phyloP scores from a whole-genome alignment of 2,888 invertebrate genomes.

The Drosophila setosimentum region DNA sequence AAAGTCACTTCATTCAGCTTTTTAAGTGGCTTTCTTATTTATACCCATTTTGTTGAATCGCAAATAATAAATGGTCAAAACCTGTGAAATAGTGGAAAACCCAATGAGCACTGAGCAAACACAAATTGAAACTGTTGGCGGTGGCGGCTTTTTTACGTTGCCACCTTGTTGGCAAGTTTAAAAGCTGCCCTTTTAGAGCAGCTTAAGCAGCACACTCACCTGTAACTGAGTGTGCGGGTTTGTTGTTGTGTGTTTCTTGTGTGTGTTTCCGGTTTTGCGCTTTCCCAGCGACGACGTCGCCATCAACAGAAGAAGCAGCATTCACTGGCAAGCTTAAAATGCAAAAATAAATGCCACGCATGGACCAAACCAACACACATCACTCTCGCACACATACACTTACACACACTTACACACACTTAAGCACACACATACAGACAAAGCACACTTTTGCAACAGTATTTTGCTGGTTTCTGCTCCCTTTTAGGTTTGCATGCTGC shows the following conservation, averaged over 20 bases:
- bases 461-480: neutral
- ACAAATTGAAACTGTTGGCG: constrained; percentile 66
- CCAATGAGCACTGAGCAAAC: constrained; percentile 61
- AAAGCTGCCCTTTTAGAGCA: constrained; percentile 65
- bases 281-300: constrained; percentile 53
- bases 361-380: constrained; percentile 42
- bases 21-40: constrained; percentile 65
- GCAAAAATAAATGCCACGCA: constrained; percentile 79
- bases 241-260: constrained; percentile 33
- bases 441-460: constrained; percentile 31
- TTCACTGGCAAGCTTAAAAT: constrained; percentile 74
- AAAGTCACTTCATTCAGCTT: constrained; percentile 46
- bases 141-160: constrained; percentile 72
- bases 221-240: constrained; percentile 14
- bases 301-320: constrained; percentile 60
- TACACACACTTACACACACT: neutral
- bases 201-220: constrained; percentile 45
- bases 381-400: constrained; percentile 14
- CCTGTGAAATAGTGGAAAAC: constrained; percentile 48
- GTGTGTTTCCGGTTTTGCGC: constrained; percentile 74
- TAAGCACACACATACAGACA: constrained; percentile 8
- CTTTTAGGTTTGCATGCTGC: constrained; percentile 17
- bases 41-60: constrained; percentile 49
- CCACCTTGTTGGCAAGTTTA: constrained; percentile 72
- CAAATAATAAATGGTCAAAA: constrained; percentile 35